phyloP scores from a whole-genome alignment of 2,888 invertebrate genomes.

The Syrphus vitripennis region DNA sequence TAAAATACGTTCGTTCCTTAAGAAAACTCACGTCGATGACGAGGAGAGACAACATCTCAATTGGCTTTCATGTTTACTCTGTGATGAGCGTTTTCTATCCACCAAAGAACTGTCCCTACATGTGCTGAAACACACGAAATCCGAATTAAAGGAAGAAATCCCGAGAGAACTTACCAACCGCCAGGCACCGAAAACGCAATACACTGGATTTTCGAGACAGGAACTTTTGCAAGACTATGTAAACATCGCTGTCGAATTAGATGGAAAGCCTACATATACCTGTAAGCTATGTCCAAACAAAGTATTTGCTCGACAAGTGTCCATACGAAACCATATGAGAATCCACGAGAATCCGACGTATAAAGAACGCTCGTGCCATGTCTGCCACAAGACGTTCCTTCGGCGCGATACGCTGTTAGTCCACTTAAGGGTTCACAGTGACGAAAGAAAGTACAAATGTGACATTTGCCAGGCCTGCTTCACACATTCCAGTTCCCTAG shows the following conservation, averaged over 20 bases:
- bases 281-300: constrained; percentile 64
- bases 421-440: constrained; percentile 57
- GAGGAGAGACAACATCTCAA: constrained; percentile 48
- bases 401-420: constrained; percentile 56
- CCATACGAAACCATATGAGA: constrained; percentile 61
- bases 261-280: constrained; percentile 58
- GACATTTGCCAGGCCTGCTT: constrained; percentile 51
- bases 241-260: constrained; percentile 53
- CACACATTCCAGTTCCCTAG: constrained; percentile 67
- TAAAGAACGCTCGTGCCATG: constrained; percentile 59
- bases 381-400: constrained; percentile 61
- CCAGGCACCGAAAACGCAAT: constrained; percentile 55
- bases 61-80: constrained; percentile 54
- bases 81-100: constrained; percentile 59
- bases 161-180: constrained; percentile 54
- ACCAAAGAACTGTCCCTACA: constrained; percentile 61
- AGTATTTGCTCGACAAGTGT: constrained; percentile 46
- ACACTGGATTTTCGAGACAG: constrained; percentile 53
- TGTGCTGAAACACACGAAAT: constrained; percentile 46
- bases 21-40: constrained; percentile 34
- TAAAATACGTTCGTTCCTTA: constrained; percentile 52
- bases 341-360: constrained; percentile 66
- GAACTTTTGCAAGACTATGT: constrained; percentile 63
- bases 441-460: constrained; percentile 61
- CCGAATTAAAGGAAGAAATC: constrained; percentile 21